Conservation (phyloP, 2,888 invertebrate species). For the Erebia ligea region DNA sequence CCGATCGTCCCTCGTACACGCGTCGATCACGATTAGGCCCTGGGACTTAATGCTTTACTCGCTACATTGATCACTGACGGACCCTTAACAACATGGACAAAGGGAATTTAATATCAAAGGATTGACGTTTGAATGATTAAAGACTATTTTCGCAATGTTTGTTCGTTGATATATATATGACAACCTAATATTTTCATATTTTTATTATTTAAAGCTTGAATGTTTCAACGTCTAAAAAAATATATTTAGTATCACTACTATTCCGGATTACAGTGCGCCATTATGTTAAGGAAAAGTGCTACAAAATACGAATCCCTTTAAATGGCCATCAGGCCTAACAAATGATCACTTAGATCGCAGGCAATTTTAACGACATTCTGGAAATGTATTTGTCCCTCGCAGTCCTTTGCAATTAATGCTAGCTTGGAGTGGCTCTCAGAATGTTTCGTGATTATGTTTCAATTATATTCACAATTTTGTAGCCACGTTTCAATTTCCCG, state of each 20-base stretch:
- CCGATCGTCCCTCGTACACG: slow-evolving; percentile 33
- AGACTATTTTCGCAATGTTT: not conserved
- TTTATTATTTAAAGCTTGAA: not conserved
- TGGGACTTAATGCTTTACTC: slow-evolving; percentile 22
- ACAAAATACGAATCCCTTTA: slow-evolving; percentile 22
- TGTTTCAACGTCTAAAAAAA: not conserved
- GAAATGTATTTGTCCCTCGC: slow-evolving; percentile 29
- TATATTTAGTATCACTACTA: no score
- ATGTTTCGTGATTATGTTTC: slow-evolving; percentile 30
- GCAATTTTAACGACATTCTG: slow-evolving; percentile 31
- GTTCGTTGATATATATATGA: not conserved
- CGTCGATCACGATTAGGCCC: slow-evolving; percentile 34
- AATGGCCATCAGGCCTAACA: slow-evolving; percentile 28
- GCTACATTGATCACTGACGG: slow-evolving; percentile 24
- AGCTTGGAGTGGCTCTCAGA: slow-evolving; percentile 13
- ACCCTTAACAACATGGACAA: slow-evolving; percentile 11
- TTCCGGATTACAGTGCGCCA: not conserved
- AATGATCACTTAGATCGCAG: slow-evolving; percentile 32
- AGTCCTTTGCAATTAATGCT: slow-evolving; percentile 15
- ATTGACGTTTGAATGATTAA: slow-evolving; percentile 2
- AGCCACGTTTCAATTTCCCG: no score
- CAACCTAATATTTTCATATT: not conserved
- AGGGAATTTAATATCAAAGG: slow-evolving; percentile 16
- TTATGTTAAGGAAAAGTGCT: slow-evolving; percentile 21
- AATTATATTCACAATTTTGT: slow-evolving; percentile 31